Evolutionary conservation across 2,888 invertebrate genomes (phyloP), one percentile per base, ranked within the genome.

Genomic region (Lordiphosa fenestrarum): DNA sequence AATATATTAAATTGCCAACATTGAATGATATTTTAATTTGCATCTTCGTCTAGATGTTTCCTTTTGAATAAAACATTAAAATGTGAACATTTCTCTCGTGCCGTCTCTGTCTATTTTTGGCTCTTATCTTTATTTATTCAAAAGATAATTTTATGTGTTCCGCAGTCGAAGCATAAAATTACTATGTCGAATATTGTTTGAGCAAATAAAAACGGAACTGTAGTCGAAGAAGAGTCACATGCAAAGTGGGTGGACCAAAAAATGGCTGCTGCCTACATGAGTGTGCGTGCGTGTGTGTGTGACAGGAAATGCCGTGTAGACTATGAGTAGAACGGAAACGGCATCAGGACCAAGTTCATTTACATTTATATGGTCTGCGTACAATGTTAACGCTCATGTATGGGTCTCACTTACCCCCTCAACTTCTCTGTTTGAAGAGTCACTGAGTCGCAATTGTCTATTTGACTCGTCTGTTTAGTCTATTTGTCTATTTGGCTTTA

Each of bases 351-450:
- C 71, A 71, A 80, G 80, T 80, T 80, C 84, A 80, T 80, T 80
- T 80, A 84, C 80, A 80, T 80, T 80, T 80, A 80, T 80, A 84
- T 84, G 85, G 83, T 84, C 78, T 84, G 82, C 77, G 84, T 84
- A 77, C 84, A 77, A 84, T 77, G 77, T 77, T 84, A 77, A 77
- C 77, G 82, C 84, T 81, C 77, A 63, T 84, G 82, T 84, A 68
- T 70, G 81, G 46, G 60, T 15, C 51, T 50, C 25, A 10, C 19
- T 36, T 36, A 47, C 30, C 49, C 44, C 10, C 40, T 25, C n/a
- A 15, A 9, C 21, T 6, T 3, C 2, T 39, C 53, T 61, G 62
- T 67, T 81, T 66, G 57, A 63, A 62, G 69, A 84, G 84, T 66
- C 84, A 77, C 66, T 64, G 82, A 77, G 77, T 77, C 81, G 67